A percentile compares a stretch with the other conserved stretches of the same genome.
Conservation (phyloP, 2,113 vertebrate genomes). For the Engystomops pustulosus region DNA sequence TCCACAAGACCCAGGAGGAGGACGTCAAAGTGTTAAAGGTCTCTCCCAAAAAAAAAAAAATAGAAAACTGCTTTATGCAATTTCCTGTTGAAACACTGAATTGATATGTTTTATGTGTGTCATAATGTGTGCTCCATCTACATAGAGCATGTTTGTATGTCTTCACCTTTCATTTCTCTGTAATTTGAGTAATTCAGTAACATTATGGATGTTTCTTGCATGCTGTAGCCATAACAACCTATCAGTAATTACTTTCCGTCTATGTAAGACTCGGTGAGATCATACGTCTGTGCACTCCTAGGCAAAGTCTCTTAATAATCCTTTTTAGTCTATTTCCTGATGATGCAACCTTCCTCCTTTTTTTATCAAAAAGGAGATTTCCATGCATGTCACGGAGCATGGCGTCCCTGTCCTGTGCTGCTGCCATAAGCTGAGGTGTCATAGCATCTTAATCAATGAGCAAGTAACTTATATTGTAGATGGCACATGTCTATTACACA, state of each 20-base stretch:
- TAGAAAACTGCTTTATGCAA: not conserved
- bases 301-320: not conserved
- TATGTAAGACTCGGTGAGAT: not conserved
- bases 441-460: conserved; percentile 44
- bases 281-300: not conserved
- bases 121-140: no score
- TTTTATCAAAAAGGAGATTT: not conserved
- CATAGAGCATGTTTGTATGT: no score
- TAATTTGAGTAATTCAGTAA: not conserved
- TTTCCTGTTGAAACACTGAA: not conserved
- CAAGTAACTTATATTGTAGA: conserved; percentile 23
- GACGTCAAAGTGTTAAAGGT: no score
- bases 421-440: conserved; percentile 31
- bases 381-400: conserved; percentile 10
- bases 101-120: no score
- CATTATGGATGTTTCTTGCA: not conserved
- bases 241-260: conserved; percentile 1
- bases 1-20: no score
- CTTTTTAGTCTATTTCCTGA: not conserved
- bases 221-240: not conserved
- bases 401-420: not conserved
- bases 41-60: no score
- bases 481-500: conserved; percentile 34
- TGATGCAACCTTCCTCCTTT: not conserved
- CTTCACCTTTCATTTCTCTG: not conserved